Conservation (phyloP, 2,113 vertebrate genomes). For the Chionomys nivalis region DNA sequence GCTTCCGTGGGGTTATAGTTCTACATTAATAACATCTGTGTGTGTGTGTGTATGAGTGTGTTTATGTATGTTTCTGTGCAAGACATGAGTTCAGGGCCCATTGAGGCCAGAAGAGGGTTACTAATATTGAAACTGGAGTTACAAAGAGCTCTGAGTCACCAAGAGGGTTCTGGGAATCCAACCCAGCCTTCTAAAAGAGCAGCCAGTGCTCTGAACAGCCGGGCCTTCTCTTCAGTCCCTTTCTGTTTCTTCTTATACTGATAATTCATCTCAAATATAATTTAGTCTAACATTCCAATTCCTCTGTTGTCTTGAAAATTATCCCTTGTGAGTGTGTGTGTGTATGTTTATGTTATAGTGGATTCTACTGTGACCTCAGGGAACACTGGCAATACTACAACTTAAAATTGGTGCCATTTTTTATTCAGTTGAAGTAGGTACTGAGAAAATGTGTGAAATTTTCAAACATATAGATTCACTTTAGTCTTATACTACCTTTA, state of each 20-base stretch:
- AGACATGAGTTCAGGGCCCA: neutral
- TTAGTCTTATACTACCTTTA: neutral
- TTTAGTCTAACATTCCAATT: neutral
- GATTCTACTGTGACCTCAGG: neutral
- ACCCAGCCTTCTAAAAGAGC: neutral
- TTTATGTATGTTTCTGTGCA: neutral
- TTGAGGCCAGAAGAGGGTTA: too few relatives aligned
- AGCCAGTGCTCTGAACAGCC: neutral
- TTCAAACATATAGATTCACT: neutral
- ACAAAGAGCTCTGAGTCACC: neutral
- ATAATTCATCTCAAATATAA: neutral
- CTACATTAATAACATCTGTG: neutral
- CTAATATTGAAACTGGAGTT: neutral
- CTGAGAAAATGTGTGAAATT: neutral
- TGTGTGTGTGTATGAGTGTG: neutral
- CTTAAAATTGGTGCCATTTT: neutral
- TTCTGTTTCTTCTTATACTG: neutral
- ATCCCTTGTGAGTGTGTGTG: neutral
- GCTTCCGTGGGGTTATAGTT: neutral
- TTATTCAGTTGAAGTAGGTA: neutral
- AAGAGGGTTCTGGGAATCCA: too few relatives aligned
- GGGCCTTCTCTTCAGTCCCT: neutral
- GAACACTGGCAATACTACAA: neutral
- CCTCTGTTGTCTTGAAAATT: neutral
- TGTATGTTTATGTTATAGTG: neutral